Evolutionary conservation across 92 coral and sea anemone species (phyloP), one percentile per base, ranked within the genome.

Genomic region (Chrysogorgia sp.): DNA sequence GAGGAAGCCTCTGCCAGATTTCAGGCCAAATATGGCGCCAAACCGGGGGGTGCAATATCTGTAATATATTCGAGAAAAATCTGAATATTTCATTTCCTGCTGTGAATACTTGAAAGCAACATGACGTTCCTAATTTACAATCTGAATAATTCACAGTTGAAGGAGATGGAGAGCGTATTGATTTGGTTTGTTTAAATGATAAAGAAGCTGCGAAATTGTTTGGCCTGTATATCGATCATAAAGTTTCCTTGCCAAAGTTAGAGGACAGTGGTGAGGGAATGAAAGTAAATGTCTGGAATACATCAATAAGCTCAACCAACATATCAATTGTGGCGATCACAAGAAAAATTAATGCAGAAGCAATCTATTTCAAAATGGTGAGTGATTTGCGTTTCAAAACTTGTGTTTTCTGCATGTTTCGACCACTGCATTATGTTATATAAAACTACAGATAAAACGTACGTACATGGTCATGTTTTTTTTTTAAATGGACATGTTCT

Each of bases 191-290:
- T 66, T 47, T 60, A 10, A 70, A 40, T 41, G 61, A 70, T 31
- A 70, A 70, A 70, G 76, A 70, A 49, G 76, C 59, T 10, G 61
- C 76, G 12, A 70, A 70, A 70, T 49, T 71, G 77, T 71, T 71
- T 52, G 77, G 63, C 40, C 63, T 71, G 17, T 71, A 71, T 41
- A 23, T 71, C 2, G 77, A 71, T 57, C 62, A 71, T 50, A 71
- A 71, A 71, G 29, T 71, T 52, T 48, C 61, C 29, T 33, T 71
- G 47, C 62, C 60, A 26, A 71, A 52, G 45, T 49, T 71, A 52
- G 62, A 71, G 45, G 77, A 71, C 28, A 40, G 63, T 49, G 77
- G 77, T 52, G 29, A 24, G 49, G 77, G 77, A 49, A 12, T 71
- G 28, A 29, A 71, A 71, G 43, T 49, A 17, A 9, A 20, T 48